Base-by-base conservation (phyloP, 2,888 invertebrate species). In the Hedya salicella region DNA sequence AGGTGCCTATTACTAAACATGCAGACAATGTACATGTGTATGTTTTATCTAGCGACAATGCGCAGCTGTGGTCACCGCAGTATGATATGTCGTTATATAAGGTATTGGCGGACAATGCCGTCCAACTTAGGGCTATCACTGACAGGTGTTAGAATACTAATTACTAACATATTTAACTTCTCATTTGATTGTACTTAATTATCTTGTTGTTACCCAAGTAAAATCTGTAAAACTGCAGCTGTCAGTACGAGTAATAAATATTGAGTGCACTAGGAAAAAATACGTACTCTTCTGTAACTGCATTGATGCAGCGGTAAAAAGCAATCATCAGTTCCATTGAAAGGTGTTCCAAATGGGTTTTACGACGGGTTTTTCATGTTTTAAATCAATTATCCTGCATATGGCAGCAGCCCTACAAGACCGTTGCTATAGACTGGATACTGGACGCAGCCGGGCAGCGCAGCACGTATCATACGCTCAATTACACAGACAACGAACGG, bases 401-500 rank as follows among this genome's bases (percentile, higher is more conserved):
- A 60, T 66, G 66, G 59, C 72, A 70, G 70, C 78, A 84, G 74
- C 85, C 86, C 83, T 86, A 77, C 62, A 68, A 79, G 75, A 77
- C 73, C 75, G 80, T 82, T 86, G 42, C 56, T 21, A 42, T 56
- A 80, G 77, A 79, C 76, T 66, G 64, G 59, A 54, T 78, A 82
- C 75, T 82, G 83, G 83, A 76, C 83, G 79, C 86, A 85, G 84
- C 79, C 83, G 87, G 82, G 73, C 81, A 83, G 78, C 81, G 80
- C 74, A 74, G 75, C 78, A 77, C 79, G 82, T 82, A 88, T 88
- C 84, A 86, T 79, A 88, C 87, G 87, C 84, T 87, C 88, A 88
- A 88, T 89, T 90, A 86, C 87, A 83, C 84, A 74, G 70, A 75
- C 78, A 74, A 81, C 76, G 72, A 52, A 57, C 56, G 30, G 52